Conservation (phyloP, 2,797 vertebrate genomes). For the Urophycis tenuis region DNA sequence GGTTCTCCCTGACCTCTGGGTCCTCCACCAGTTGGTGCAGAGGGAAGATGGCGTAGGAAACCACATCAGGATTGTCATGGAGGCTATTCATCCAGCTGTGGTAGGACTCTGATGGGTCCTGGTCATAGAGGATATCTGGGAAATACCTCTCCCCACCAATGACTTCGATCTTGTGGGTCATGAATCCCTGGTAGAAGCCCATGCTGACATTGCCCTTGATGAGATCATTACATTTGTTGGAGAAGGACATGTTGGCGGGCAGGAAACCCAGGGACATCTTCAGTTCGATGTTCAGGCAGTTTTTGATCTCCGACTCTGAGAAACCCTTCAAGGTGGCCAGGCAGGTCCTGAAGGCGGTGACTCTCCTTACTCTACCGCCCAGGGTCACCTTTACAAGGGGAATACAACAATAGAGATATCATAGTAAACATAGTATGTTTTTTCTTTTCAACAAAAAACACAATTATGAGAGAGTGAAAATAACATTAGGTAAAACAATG, state of each 20-base stretch:
- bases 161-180: conserved; percentile 70
- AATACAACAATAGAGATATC: not conserved
- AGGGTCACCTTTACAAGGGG: conserved; percentile 61
- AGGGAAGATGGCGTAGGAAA: conserved; percentile 76
- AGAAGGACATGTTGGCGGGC: conserved; percentile 51
- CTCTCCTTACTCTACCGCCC: conserved; percentile 71
- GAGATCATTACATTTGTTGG: conserved; percentile 61
- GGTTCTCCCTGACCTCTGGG: conserved; percentile 58
- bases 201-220: conserved; percentile 73
- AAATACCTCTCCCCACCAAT: conserved; percentile 67
- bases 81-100: conserved; percentile 75
- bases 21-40: conserved; percentile 73
- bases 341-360: conserved; percentile 81
- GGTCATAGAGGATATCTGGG: conserved; percentile 69
- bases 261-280: conserved; percentile 61
- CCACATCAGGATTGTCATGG: conserved; percentile 66
- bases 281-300: conserved; percentile 75
- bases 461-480: not conserved
- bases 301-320: conserved; percentile 67
- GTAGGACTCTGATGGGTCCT: conserved; percentile 63
- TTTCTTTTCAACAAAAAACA: not conserved
- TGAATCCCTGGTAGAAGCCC: conserved; percentile 77
- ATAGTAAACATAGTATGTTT: not conserved
- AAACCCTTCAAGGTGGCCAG: conserved; percentile 72
- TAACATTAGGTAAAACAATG: no score